These are phyloP conservation scores for Hofmannophila pseudospretella DNA, from an alignment of 2,888 invertebrate species.

Conservation along the genomic window DNA sequence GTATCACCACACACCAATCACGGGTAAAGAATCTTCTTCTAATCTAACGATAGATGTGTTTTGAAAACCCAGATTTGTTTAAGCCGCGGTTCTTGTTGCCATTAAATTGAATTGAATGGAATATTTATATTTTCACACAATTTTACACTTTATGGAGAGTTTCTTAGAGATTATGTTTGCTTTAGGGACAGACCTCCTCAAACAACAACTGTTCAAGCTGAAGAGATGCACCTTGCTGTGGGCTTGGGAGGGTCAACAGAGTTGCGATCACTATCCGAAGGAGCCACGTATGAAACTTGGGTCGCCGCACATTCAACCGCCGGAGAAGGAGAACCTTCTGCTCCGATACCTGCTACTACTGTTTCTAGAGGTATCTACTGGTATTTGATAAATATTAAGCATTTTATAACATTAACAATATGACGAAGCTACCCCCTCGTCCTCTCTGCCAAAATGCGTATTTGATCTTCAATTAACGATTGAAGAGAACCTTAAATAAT, in stretches of 20 bases:
- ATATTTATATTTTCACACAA: no score
- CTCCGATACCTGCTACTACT: conserved; percentile 85
- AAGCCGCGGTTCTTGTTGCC: no score
- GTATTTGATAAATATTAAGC: conserved; percentile 5
- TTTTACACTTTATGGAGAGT: background rate
- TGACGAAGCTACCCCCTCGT: no score
- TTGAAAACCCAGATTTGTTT: no score
- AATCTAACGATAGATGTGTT: no score
- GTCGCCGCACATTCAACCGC: conserved; percentile 89
- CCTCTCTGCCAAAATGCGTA: no score
- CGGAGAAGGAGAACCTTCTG: conserved; percentile 88
- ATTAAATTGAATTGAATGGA: no score
- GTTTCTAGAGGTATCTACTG: conserved; percentile 80
- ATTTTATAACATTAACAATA: no score
- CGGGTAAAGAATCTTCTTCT: no score
- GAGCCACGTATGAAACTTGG: conserved; percentile 91
- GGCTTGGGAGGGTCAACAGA: conserved; percentile 78
- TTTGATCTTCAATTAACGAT: no score
- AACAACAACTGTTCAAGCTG: conserved; percentile 63
- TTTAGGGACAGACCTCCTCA: conserved; percentile 65
- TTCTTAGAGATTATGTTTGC: background rate
- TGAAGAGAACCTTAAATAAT: no score
- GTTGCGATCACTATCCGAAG: conserved; percentile 82
- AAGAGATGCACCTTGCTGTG: conserved; percentile 51
- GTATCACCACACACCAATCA: no score